These are phyloP conservation scores for Leuctra nigra DNA, from an alignment of 2,888 invertebrate species.

Conservation along the genomic window DNA sequence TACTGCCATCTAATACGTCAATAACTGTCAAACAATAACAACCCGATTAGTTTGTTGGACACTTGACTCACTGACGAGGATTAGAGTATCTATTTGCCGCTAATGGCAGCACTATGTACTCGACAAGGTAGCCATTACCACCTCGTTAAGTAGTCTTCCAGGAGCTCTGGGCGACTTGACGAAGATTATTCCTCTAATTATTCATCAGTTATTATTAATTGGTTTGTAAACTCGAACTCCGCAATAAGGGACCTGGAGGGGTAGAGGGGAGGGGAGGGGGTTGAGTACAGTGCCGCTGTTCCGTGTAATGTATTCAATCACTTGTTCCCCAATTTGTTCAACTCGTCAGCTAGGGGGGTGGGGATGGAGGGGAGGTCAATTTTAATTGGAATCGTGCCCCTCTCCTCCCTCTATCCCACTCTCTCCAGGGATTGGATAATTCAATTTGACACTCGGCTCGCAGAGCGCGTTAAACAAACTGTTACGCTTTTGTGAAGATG, in stretches of 20 bases:
- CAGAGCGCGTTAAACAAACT: constrained; percentile 31
- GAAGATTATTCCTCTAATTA: constrained; percentile 7
- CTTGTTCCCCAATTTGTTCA: constrained; percentile 27
- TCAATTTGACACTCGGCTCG: constrained; percentile 29
- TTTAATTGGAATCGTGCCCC: constrained; percentile 29
- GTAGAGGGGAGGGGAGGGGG: background rate
- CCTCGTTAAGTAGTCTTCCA: too few relatives aligned
- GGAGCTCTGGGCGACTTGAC: too few relatives aligned
- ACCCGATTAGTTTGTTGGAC: too few relatives aligned
- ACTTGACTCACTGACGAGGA: too few relatives aligned
- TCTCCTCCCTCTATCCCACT: background rate
- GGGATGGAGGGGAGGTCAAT: constrained; percentile 28
- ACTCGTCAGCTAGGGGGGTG: constrained; percentile 18
- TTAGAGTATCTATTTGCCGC: too few relatives aligned
- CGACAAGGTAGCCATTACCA: too few relatives aligned
- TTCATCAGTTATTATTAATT: constrained; percentile 17
- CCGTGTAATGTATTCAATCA: constrained; percentile 18
- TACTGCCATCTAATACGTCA: too few relatives aligned
- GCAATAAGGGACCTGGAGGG: background rate
- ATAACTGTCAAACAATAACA: too few relatives aligned
- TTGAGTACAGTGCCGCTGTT: constrained; percentile 13
- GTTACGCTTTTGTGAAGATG: constrained; percentile 30
- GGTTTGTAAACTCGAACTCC: constrained; percentile 16
- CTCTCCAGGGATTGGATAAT: constrained; percentile 25
- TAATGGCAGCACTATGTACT: too few relatives aligned